Evolutionary conservation across 2,888 invertebrate species (phyloP), one percentile per base, ranked within the genome.

Genomic region (Koerneria pararmatus): DNA sequence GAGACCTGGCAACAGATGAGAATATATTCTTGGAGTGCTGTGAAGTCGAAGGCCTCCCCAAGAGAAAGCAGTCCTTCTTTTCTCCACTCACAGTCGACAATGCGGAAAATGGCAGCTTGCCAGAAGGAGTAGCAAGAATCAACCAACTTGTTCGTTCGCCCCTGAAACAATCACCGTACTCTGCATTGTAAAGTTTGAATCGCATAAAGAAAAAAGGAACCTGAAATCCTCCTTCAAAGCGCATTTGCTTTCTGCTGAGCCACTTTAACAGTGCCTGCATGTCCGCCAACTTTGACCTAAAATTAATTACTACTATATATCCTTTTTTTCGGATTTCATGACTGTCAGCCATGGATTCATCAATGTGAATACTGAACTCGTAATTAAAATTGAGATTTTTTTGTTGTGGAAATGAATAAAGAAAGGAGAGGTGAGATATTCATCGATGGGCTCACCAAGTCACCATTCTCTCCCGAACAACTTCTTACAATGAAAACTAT

Each of bases 101-200:
- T 66, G 49, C 61, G 92, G 84, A 95, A 91, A 54, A 90, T 88
- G 60, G 91, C 95, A 34, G 94, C 95, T 86, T 94, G 94, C 98
- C 98, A 99, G 86, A 95, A 99, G 0, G 95, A 95, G 84, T 98
- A 98, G 85, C 98, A 98, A 2, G 92, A 92, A 87, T 98, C 98
- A 0, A 99, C 97, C 72, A 98, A 87, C 86, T 98, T 98, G 85
- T 98, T 97, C 1, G 97, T 95, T 80, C 97, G 88, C 0, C 97
- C 97, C 87, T 93, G 70, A 59, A 75, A 67, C 29, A 24, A 4
- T 19, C 5, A 8, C n/a, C n/a, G 8, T 46, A 60, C 46, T 60
- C 15, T 41, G 11, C 46, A 15, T 41, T 41, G 11, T n/a, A 41
- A 41, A 15, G n/a, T 11, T 19, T 24, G 22, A 5, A 51, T 34